These are phyloP conservation scores for Papilio gigon DNA, from an alignment of 2,888 invertebrate species.

Conservation along the genomic window DNA sequence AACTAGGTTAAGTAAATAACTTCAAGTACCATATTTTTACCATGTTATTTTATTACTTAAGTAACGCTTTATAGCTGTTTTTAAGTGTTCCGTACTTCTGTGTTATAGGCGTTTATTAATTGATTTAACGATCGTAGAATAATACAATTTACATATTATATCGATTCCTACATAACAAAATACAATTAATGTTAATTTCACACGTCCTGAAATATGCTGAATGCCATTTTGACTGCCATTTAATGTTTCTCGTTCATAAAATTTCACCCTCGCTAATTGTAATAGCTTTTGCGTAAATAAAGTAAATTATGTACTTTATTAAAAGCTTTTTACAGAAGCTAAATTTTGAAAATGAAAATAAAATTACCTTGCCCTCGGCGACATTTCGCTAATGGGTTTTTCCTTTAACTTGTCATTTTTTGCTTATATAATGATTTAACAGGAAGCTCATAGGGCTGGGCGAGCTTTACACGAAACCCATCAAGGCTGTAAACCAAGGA, in stretches of 20 bases:
- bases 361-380: constrained; percentile 21
- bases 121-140: background rate
- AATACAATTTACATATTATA: background rate
- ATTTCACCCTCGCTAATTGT: constrained; percentile 20
- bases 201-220: constrained; percentile 1
- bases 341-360: constrained; percentile 17
- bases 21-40: too few species aligned
- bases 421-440: background rate
- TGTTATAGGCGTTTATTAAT: background rate
- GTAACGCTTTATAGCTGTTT: too few species aligned
- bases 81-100: background rate
- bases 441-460: background rate
- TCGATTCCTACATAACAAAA: constrained; percentile 5
- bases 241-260: constrained; percentile 19
- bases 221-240: constrained; percentile 7
- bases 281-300: constrained; percentile 23
- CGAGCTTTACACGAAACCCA: background rate
- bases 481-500: background rate
- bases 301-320: constrained; percentile 23
- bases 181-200: constrained; percentile 5
- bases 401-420: constrained; percentile 16
- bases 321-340: constrained; percentile 23
- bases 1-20: too few species aligned
- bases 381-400: constrained; percentile 26
- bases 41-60: too few species aligned